Conservation (phyloP, 2,113 vertebrate genomes). For the Pelusios castaneus region DNA sequence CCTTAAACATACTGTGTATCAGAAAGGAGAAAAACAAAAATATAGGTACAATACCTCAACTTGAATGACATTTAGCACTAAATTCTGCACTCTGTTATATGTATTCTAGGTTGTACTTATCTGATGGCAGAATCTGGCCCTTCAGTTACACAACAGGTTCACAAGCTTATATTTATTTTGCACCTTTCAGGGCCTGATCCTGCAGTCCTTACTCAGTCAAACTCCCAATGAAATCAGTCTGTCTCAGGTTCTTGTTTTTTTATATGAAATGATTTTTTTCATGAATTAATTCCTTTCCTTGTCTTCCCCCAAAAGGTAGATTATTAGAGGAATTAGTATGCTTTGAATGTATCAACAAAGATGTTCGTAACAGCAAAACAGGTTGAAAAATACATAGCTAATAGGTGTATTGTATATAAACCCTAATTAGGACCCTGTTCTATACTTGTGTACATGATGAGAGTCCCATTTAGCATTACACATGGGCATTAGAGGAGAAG, state of each 20-base stretch:
- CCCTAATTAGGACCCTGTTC: not conserved
- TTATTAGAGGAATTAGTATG: not conserved
- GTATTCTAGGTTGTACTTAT: not conserved
- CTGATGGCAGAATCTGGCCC: not conserved
- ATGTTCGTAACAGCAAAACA: not conserved
- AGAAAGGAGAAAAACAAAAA: conserved; percentile 18
- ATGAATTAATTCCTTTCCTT: not conserved
- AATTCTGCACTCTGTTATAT: not conserved
- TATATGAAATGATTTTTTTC: not conserved
- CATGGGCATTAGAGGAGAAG: conserved; percentile 1
- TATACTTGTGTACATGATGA: conserved; percentile 11
- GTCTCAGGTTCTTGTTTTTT: not conserved
- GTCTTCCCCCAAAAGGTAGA: not conserved
- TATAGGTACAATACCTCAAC: not conserved
- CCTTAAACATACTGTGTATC: not conserved
- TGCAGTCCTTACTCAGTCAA: conserved; percentile 69
- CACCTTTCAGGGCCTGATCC: conserved; percentile 68
- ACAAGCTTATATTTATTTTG: not conserved
- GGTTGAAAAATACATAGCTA: not conserved
- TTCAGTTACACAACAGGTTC: not conserved
- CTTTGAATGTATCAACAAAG: conserved; percentile 25
- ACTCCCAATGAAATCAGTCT: fast-evolving
- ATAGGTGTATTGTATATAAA: not conserved
- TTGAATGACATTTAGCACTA: not conserved
- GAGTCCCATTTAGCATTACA: conserved; percentile 21